Conservation (phyloP, 2,888 invertebrate species). For the Horisme vitalbata region DNA sequence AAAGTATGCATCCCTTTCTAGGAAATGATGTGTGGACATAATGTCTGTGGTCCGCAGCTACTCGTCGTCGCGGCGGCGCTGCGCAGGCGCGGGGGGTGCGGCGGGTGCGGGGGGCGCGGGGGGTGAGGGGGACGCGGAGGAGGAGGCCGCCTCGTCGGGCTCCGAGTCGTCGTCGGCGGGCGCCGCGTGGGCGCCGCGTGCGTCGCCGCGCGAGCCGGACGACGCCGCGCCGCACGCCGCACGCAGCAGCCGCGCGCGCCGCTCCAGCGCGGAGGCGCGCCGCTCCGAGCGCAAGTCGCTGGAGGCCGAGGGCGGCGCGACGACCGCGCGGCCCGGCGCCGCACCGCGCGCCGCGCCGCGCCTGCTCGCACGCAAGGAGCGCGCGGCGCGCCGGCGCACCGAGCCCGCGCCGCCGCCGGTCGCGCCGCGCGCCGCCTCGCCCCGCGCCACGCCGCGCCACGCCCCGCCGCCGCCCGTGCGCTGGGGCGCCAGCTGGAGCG, state of each 20-base stretch:
- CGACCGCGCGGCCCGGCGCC: constrained; percentile 25
- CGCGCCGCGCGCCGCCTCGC: constrained; percentile 29
- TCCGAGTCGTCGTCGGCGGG: constrained; percentile 21
- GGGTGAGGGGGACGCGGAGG: constrained; percentile 37
- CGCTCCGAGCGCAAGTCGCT: constrained; percentile 33
- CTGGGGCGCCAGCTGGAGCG: constrained; percentile 65
- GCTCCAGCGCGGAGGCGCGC: constrained; percentile 17
- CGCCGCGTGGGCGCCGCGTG: constrained; percentile 4
- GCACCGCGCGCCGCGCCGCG: constrained; percentile 28
- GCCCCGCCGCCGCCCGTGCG: constrained; percentile 44
- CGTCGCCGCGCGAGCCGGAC: constrained; percentile 9
- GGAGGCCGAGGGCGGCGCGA: constrained; percentile 17
- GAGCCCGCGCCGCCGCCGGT: constrained; percentile 32
- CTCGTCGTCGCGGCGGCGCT: constrained; percentile 30
- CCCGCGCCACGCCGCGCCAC: constrained; percentile 28
- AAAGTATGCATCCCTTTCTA: too few species aligned
- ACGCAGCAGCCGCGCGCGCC: constrained; percentile 11
- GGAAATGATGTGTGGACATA: too few species aligned
- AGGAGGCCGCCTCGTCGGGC: constrained; percentile 23
- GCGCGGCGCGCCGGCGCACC: constrained; percentile 32
- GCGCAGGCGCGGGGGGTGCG: constrained; percentile 41
- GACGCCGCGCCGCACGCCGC: constrained; percentile 10
- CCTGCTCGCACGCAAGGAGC: constrained; percentile 39
- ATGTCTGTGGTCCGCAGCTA: constrained; percentile 6
- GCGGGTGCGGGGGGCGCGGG: constrained; percentile 39